phyloP scores from a whole-genome alignment of 2,113 vertebrate species.

The Poeciliopsis retropinna region DNA sequence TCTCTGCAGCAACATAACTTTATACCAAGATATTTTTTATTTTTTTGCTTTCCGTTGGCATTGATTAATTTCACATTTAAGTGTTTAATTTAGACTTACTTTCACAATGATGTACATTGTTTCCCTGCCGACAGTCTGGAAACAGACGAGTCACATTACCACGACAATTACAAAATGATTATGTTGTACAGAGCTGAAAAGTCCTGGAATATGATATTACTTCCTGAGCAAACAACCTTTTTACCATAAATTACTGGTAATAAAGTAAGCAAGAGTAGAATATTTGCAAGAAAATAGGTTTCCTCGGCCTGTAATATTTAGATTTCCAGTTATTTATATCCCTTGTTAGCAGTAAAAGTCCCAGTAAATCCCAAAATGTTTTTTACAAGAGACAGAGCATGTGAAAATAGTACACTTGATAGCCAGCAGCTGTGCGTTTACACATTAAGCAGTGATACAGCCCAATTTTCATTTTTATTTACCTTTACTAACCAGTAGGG shows the following conservation, averaged over 20 bases:
- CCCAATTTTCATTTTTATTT: not conserved
- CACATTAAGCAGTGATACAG: not conserved
- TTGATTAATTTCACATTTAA: slow-evolving; percentile 24
- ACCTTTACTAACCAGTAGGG: not conserved
- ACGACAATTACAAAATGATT: slow-evolving; percentile 16
- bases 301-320: not conserved
- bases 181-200: slow-evolving; percentile 17
- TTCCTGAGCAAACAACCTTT: slow-evolving; percentile 5
- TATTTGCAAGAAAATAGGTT: not conserved
- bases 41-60: slow-evolving; percentile 6
- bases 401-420: not conserved
- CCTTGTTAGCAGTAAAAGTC: not conserved
- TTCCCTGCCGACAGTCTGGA: not conserved
- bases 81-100: slow-evolving; percentile 14
- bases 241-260: not conserved
- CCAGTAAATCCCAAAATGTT: not conserved
- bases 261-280: not conserved
- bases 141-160: slow-evolving; percentile 7
- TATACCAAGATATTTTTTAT: slow-evolving; percentile 13
- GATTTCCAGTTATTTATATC: not conserved
- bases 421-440: not conserved
- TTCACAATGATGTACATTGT: not conserved
- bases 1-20: slow-evolving; percentile 18
- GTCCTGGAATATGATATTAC: not conserved
- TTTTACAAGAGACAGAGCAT: not conserved